Percentiles rank a stretch among this genome's conserved stretches.
These are phyloP conservation scores for Neodiprion virginianus DNA, from an alignment of 1,140 invertebrate genomes.

Conservation along the genomic window DNA sequence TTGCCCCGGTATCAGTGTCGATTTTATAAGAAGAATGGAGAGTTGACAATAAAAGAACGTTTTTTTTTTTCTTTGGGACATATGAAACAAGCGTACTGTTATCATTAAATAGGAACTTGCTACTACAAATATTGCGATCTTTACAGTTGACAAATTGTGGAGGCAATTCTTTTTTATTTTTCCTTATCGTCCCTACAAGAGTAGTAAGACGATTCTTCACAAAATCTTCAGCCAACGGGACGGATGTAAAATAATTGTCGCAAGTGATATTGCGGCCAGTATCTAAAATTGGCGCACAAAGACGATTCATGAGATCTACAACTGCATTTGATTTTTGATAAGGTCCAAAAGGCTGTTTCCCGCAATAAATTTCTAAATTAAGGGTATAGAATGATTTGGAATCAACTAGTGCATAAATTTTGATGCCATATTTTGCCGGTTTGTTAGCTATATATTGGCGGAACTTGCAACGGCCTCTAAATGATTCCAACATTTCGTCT, in stretches of 20 bases:
- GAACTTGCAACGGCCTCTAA: constrained; percentile 50
- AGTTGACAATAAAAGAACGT: constrained; percentile 43
- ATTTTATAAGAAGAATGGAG: constrained; percentile 44
- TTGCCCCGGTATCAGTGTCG: constrained; percentile 30
- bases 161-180: constrained; percentile 54
- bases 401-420: constrained; percentile 40
- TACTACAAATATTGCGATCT: constrained; percentile 26
- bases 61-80: constrained; percentile 46
- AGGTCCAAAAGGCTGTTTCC: constrained; percentile 48
- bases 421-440: constrained; percentile 48
- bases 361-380: constrained; percentile 46
- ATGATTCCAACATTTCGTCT: constrained; percentile 51
- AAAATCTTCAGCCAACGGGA: constrained; percentile 44
- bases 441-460: constrained; percentile 52
- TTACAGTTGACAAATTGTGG: constrained; percentile 39
- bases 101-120: constrained; percentile 41
- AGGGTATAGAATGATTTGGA: constrained; percentile 42
- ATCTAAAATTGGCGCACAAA: constrained; percentile 45
- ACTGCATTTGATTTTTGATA: constrained; percentile 37
- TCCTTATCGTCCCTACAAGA: constrained; percentile 46
- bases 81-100: constrained; percentile 44
- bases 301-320: constrained; percentile 43
- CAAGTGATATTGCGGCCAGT: constrained; percentile 50
- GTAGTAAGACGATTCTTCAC: constrained; percentile 45
- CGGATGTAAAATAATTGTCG: constrained; percentile 52